These are phyloP conservation scores for Argynnis bischoffii DNA, from an alignment of 2,888 invertebrate genomes.

Conservation along the genomic window DNA sequence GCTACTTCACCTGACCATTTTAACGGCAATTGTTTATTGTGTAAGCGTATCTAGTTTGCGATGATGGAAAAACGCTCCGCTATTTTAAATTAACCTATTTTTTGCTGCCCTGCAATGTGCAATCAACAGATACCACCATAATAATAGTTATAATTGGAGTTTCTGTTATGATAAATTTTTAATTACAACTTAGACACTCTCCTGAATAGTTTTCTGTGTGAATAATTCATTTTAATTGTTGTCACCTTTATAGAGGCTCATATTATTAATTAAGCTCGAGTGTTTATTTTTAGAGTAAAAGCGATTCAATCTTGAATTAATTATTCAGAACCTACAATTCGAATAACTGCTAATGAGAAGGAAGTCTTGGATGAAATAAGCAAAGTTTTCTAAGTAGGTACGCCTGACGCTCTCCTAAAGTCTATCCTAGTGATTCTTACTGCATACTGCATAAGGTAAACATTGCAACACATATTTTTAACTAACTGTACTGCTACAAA, in stretches of 20 bases:
- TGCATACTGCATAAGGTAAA: constrained; percentile 25
- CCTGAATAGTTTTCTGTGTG: constrained; percentile 7
- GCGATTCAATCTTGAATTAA: constrained; percentile 14
- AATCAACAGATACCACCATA: constrained; percentile 25
- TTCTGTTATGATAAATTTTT: constrained; percentile 16
- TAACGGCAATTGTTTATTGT: constrained; percentile 53
- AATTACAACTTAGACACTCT: constrained; percentile 19
- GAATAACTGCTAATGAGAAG: constrained; percentile 33
- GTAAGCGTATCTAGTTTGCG: constrained; percentile 41
- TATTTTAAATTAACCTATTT: constrained; percentile 34
- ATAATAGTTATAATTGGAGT: constrained; percentile 24
- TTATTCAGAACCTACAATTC: constrained; percentile 21
- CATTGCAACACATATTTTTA: constrained; percentile 27
- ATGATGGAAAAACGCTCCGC: constrained; percentile 36
- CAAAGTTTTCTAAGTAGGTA: constrained; percentile 26
- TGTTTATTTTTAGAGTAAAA: constrained; percentile 14
- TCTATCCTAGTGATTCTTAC: constrained; percentile 22
- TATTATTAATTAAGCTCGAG: neutral
- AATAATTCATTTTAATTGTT: constrained; percentile 5
- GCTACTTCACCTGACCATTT: constrained; percentile 64
- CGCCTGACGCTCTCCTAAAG: constrained; percentile 20
- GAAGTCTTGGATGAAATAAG: constrained; percentile 28
- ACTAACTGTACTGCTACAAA: constrained; percentile 28
- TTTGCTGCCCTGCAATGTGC: constrained; percentile 37
- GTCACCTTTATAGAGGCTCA: neutral